Percentiles rank a stretch among this genome's conserved stretches.
Evolutionary conservation across 1,140 invertebrate genomes (phyloP).

Genomic region (Apolygus lucorum): DNA sequence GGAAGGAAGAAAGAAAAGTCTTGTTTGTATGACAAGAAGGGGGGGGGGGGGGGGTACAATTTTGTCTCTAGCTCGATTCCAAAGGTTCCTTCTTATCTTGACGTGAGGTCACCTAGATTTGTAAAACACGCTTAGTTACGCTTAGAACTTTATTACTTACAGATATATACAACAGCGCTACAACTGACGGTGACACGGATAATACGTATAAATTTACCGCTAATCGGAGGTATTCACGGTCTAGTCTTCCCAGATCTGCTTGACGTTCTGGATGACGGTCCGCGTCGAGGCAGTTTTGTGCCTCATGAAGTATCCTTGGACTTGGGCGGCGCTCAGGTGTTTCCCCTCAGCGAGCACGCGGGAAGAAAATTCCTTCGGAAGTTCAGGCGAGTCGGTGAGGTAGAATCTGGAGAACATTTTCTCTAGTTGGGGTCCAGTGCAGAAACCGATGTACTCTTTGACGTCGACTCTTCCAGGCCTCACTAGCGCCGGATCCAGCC

Average conservation of each 20-base stretch:
- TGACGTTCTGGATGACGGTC: slow-evolving; percentile 9
- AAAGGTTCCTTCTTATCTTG: no score
- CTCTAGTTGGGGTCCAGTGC: slow-evolving; percentile 67
- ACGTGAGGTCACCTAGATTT: no score
- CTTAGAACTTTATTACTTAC: no score
- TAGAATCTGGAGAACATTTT: slow-evolving; percentile 91
- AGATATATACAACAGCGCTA: no score
- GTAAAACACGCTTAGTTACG: no score
- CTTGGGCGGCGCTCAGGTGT: slow-evolving; percentile 80
- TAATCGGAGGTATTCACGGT: no score
- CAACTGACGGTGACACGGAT: no score
- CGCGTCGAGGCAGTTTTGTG: slow-evolving; percentile 47
- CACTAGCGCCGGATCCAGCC: slow-evolving; percentile 91
- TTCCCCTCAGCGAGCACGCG: slow-evolving; percentile 29
- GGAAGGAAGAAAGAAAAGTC: no score
- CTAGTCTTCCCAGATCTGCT: slow-evolving; percentile 19
- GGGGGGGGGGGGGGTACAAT: no score
- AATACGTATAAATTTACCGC: no score
- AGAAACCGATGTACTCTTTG: slow-evolving; percentile 87
- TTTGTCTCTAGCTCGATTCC: no score
- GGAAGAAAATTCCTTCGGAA: slow-evolving; percentile 57
- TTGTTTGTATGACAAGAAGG: no score
- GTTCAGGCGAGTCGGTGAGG: slow-evolving; percentile 40
- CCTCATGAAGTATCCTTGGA: slow-evolving; percentile 89
- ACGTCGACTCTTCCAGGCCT: slow-evolving; percentile 92